Percentiles rank a stretch among this genome's conserved stretches.
Conservation (phyloP, 64 coral and sea anemone species). For the Pachyseris speciosa region DNA sequence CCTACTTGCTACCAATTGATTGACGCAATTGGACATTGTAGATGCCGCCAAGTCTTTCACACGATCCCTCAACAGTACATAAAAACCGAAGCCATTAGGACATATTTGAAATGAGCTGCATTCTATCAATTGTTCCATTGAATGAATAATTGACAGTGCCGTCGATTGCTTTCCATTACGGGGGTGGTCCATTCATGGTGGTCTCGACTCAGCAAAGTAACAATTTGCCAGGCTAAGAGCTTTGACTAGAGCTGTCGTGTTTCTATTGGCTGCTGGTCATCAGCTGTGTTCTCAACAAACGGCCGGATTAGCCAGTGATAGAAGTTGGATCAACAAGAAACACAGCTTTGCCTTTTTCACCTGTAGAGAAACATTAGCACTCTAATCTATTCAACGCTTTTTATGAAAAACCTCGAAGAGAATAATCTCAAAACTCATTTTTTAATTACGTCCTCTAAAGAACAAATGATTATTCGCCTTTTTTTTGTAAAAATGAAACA, state of each 20-base stretch:
- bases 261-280: conserved; percentile 23
- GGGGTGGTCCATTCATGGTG: conserved; percentile 58
- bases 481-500: too few species aligned
- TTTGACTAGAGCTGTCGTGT: conserved; percentile 18
- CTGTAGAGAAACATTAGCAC: too few species aligned
- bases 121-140: conserved; percentile 22
- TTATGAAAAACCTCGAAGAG: too few species aligned
- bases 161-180: conserved; percentile 3
- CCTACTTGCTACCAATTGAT: neutral
- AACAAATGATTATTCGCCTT: too few species aligned
- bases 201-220: conserved; percentile 14
- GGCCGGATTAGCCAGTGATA: too few species aligned
- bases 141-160: conserved; percentile 22
- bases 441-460: too few species aligned
- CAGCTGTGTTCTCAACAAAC: neutral
- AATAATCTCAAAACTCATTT: too few species aligned
- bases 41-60: neutral
- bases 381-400: too few species aligned
- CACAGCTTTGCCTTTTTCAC: too few species aligned
- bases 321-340: too few species aligned
- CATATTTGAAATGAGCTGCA: conserved; percentile 57
- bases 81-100: conserved; percentile 21
- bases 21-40: neutral
- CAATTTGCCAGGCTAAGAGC: conserved; percentile 1
- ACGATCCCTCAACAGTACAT: neutral